Evolutionary conservation across 2,113 vertebrate species (phyloP).

Genomic region (Sterna hirundo): DNA sequence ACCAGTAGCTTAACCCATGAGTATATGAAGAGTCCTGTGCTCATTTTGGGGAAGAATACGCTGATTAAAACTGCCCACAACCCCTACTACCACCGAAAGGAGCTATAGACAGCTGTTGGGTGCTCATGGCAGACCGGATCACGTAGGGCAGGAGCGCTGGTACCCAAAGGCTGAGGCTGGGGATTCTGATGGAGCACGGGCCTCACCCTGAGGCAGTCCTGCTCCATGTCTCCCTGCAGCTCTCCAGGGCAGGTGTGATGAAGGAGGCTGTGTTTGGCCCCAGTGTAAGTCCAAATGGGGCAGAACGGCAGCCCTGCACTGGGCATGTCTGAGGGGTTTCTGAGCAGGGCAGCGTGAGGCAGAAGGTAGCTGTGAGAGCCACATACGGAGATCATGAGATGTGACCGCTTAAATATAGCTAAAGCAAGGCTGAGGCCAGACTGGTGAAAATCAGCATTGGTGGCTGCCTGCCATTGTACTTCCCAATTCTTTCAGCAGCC

Average conservation of each 20-base stretch:
- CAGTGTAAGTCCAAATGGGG: rapidly evolving
- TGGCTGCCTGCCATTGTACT: neutral
- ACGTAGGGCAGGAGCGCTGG: rapidly evolving
- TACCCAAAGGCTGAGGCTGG: neutral
- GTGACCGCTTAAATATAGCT: neutral
- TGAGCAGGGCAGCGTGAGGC: rapidly evolving
- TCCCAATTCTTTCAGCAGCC: neutral
- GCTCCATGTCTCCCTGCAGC: neutral
- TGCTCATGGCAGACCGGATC: rapidly evolving
- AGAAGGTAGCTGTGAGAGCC: neutral
- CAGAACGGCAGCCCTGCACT: rapidly evolving
- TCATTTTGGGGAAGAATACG: neutral
- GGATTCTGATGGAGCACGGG: neutral
- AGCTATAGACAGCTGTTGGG: neutral
- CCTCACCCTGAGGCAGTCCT: neutral
- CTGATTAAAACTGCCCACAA: neutral
- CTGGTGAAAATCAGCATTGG: neutral
- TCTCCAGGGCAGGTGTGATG: neutral
- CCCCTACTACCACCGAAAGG: neutral
- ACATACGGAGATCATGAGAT: neutral
- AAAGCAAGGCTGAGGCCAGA: neutral
- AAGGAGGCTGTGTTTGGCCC: neutral
- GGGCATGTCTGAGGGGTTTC: neutral
- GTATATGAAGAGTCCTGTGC: neutral
- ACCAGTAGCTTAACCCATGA: neutral